Evolutionary conservation across 2,797 vertebrate genomes (phyloP).

Genomic region (Mormyrops boulengeri): DNA sequence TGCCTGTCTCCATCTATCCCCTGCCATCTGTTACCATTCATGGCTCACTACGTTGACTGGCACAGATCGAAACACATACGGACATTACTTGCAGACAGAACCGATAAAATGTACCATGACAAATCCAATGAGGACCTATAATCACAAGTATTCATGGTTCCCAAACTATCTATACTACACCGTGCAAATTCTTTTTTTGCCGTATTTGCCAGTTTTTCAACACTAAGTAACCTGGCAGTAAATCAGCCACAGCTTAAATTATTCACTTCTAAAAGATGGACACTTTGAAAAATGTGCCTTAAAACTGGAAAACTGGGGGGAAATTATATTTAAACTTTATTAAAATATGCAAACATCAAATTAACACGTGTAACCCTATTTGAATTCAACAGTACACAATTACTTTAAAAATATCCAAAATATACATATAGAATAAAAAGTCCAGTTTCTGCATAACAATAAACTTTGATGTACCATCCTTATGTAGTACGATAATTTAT

Average conservation of each 20-base stretch:
- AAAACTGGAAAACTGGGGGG: background rate
- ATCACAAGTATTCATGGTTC: background rate
- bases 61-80: conserved; percentile 54
- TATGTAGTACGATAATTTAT: background rate
- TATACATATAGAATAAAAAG: background rate
- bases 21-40: conserved; percentile 50
- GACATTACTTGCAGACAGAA: conserved; percentile 22
- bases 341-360: background rate
- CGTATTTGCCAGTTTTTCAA: background rate
- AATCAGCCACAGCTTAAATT: background rate
- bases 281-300: background rate
- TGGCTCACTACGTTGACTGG: conserved; percentile 41
- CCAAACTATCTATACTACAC: background rate
- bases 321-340: background rate
- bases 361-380: background rate
- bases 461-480: background rate
- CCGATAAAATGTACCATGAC: background rate
- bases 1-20: conserved; percentile 40
- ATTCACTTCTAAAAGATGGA: background rate
- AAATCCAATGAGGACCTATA: background rate
- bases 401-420: background rate
- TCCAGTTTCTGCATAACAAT: background rate
- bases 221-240: background rate
- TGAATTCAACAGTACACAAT: background rate
- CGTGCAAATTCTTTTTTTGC: background rate